These are phyloP conservation scores for Lutjanus campechanus DNA, from an alignment of 2,797 vertebrate genomes.

Conservation along the genomic window DNA sequence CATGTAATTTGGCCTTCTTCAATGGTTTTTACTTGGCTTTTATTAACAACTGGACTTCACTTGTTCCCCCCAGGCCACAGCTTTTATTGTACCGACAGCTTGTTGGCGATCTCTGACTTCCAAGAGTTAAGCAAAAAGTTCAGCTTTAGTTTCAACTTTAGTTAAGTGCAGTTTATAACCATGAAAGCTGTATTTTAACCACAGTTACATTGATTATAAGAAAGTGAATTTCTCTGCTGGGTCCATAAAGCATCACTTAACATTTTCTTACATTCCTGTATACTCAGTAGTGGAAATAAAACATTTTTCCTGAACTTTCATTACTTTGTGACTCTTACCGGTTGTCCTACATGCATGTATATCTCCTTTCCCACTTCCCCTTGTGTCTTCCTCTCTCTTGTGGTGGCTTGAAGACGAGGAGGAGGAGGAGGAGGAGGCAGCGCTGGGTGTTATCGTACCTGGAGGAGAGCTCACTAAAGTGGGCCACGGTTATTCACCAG, in stretches of 20 bases:
- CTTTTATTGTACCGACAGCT: not conserved
- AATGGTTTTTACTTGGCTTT: too few relatives aligned
- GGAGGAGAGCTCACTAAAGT: conserved; percentile 81
- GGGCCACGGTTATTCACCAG: conserved; percentile 86
- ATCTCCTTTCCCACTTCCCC: conserved; percentile 20
- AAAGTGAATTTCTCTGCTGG: not conserved
- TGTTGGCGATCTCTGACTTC: not conserved
- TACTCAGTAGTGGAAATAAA: conserved; percentile 5
- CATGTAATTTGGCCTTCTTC: not conserved
- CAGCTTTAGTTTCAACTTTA: conserved; percentile 1
- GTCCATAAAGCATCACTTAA: not conserved
- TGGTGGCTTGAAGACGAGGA: conserved; percentile 22
- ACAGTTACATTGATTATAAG: not conserved
- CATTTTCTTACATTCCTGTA: not conserved
- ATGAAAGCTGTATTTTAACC: conserved; percentile 5
- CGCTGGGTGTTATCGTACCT: conserved; percentile 69
- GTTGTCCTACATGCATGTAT: conserved; percentile 39
- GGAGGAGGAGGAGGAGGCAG: conserved; percentile 39
- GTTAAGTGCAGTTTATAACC: not conserved
- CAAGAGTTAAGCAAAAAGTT: not conserved
- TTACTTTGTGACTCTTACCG: conserved; percentile 35
- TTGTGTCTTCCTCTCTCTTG: conserved; percentile 28
- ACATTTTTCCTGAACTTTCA: conserved; percentile 20
- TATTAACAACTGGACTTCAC: not conserved
- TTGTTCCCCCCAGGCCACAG: not conserved